A percentile compares a stretch with the other conserved stretches of the same genome.
Conservation (phyloP, 2,113 vertebrate species). For the Mirza zaza region DNA sequence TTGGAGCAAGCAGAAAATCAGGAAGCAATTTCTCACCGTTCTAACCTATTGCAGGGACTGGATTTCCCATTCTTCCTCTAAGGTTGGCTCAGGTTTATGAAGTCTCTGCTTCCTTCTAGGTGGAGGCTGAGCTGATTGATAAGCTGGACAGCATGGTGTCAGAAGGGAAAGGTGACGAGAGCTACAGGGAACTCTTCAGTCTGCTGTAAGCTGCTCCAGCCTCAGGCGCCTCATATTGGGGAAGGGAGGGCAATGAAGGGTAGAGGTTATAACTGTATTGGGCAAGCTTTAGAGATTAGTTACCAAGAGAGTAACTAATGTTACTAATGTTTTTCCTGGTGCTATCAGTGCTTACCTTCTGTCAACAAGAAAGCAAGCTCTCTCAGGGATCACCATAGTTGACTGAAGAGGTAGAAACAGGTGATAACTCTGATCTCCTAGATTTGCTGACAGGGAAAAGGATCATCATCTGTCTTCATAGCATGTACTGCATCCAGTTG, state of each 20-base stretch:
- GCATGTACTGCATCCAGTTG: not conserved
- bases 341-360: not conserved
- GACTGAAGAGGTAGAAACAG: not conserved
- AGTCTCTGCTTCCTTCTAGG: conserved; percentile 83
- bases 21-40: not conserved
- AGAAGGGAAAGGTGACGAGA: conserved; percentile 97
- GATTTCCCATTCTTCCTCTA: not conserved
- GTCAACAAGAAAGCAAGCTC: not conserved
- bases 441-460: not conserved
- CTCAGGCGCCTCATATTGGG: not conserved
- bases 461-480: not conserved
- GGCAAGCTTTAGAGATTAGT: not conserved
- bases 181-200: conserved; percentile 97
- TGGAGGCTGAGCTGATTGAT: conserved; percentile 96
- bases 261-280: not conserved
- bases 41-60: not conserved
- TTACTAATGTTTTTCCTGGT: not conserved
- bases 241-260: not conserved
- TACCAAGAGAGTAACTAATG: not conserved
- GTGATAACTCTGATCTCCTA: not conserved
- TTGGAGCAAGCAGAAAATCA: not conserved
- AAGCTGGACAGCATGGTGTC: conserved; percentile 98
- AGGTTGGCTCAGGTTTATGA: not conserved
- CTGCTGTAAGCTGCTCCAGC: conserved; percentile 90
- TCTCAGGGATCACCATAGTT: not conserved